Evolutionary conservation across 2,888 invertebrate genomes (phyloP), one percentile per base, ranked within the genome.

Genomic region (Mesodorylaimus sp.): DNA sequence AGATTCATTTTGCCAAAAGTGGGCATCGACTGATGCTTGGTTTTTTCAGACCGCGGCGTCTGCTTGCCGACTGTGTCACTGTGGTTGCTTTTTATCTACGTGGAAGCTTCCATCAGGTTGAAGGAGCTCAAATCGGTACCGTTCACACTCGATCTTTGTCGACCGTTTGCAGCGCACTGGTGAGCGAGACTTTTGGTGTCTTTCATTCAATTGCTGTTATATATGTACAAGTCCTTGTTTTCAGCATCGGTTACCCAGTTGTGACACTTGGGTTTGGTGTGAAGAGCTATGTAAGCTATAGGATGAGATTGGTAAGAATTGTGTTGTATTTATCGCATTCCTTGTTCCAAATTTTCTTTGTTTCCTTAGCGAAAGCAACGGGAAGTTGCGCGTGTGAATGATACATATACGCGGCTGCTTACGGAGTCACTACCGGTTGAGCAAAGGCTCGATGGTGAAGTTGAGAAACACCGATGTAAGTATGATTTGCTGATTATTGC

Each of bases 111-210:
- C 58, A 79, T 87, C 61, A 77, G 89, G 66, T 77, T 85, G 67
- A 77, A 80, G 66, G 73, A 73, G 58, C 74, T 82, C 63, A 79
- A 81, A 60, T 32, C 16, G n/a, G 77, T 81, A 75, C 83, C 83
- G 54, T 80, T 79, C 65, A 82, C 83, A 67, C 74, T 86, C 66
- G 87, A 86, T 73, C 77, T 89, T 61, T 87, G 86, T 73, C 76
- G 88, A 68, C 91, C 91, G 58, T 87, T 93, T 72, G 91, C 91
- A 60, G 89, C 91, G 58, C 89, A 93, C 73, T 89, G 88, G 79
- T 84, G 75, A 7, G 27, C 53, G n/a, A n/a, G n/a, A 10, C 7
- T 36, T 46, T 36, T 50, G 24, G 13, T 29, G 45, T 10, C 45
- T 21, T 7, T 23, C 7, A 44, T 26, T 13, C 19, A 13, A 16